Percentiles rank a stretch among this genome's conserved stretches.
Evolutionary conservation across 2,797 vertebrate species (phyloP).

Genomic region (Podargus strigoides): DNA sequence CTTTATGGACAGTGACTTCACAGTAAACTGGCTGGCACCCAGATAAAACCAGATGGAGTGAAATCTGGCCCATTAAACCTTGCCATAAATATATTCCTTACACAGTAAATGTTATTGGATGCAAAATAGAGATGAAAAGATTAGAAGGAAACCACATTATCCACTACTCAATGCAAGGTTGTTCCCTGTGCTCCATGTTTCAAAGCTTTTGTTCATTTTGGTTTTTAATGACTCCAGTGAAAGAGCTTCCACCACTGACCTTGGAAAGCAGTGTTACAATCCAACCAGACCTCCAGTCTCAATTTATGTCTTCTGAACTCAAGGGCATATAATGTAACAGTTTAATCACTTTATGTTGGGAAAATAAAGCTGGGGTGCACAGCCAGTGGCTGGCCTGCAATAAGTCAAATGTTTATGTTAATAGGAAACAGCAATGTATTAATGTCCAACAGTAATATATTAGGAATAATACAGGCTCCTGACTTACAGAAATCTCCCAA

Average conservation of each 20-base stretch:
- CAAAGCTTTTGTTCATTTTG: constrained; percentile 20
- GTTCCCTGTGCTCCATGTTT: background rate
- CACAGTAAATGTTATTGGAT: constrained; percentile 14
- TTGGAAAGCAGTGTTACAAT: background rate
- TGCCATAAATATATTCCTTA: constrained; percentile 38
- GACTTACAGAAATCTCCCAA: background rate
- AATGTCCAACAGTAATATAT: background rate
- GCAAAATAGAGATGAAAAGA: constrained; percentile 50
- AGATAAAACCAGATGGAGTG: constrained; percentile 24
- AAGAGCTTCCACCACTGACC: background rate
- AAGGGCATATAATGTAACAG: background rate
- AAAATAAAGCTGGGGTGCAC: background rate
- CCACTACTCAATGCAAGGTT: background rate
- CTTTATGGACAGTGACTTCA: constrained; percentile 53
- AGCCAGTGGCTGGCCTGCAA: background rate
- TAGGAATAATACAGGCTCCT: background rate
- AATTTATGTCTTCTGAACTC: background rate
- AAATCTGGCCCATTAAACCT: constrained; percentile 33
- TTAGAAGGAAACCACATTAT: constrained; percentile 24
- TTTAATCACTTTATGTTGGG: background rate
- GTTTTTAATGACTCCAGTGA: background rate
- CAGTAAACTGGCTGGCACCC: constrained; percentile 34
- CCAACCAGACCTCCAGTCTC: background rate
- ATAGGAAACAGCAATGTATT: background rate
- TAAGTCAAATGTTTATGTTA: background rate